Evolutionary conservation across 2,113 vertebrate genomes (phyloP), one percentile per base, ranked within the genome.

Genomic region (Aptenodytes patagonicus): DNA sequence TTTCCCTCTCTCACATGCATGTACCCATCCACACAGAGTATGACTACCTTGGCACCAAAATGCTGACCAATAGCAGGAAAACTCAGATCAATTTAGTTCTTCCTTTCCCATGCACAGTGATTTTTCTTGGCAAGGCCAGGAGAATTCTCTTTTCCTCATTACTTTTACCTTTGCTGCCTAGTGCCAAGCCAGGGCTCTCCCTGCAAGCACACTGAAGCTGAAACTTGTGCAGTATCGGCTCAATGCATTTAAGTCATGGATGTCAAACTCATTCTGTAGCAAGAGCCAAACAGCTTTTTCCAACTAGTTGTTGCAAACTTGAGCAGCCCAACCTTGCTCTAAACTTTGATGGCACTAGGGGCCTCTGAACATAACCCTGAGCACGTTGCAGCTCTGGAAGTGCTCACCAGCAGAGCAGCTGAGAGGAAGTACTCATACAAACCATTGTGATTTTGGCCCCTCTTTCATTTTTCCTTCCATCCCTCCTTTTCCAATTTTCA

Each of bases 11-110:
- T 71, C 73, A 62, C 38, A 21, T n/a, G n/a, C 32, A 34, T 7
- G 12, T n/a, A 34, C 22, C 28, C 42, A 42, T 57, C n/a, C 7
- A 29, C 44, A 47, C 20, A 75, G 26, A 60, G 34, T 18, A 28
- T 29, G 8, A 72, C 81, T 44, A 42, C 34, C 55, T 60, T 58
- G 71, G 29, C 92, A 73, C 40, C 60, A 70, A 51, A 95, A 83
- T 13, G 25, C 57, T 95, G 91, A 90, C 38, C 52, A 86, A 89
- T 68, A 52, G 47, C 54, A 83, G 64, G 44, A 88, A 68, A 91
- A 90, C 87, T 81, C 70, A 40, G 40, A 81, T 82, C 62, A 86
- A 52, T 87, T 90, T 85, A 84, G 72, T 26, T 93, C 68, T 97
- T 62, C 54, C 51, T 91, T 75, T 87, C 72, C 62, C 76, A 68